These are phyloP conservation scores for Rhegmatorhina hoffmannsi DNA, from an alignment of 2,113 vertebrate species.

Conservation along the genomic window DNA sequence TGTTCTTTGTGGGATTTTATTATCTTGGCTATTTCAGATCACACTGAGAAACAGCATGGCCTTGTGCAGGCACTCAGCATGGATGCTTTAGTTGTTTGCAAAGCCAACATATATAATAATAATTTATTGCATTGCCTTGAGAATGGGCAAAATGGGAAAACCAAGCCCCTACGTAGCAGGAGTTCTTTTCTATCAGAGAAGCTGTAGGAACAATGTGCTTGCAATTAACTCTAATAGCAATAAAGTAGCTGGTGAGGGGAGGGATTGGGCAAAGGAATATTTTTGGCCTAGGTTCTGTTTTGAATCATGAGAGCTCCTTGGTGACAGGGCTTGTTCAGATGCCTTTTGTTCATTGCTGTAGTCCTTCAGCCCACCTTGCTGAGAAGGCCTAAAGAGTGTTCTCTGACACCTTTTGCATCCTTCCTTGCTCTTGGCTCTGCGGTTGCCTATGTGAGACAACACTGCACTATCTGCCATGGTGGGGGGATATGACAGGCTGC, in stretches of 20 bases:
- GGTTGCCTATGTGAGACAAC: not conserved
- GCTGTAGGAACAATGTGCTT: not conserved
- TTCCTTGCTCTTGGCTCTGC: not conserved
- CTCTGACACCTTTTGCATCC: not conserved
- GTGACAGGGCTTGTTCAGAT: not conserved
- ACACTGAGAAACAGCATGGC: constrained; percentile 1
- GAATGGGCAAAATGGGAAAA: constrained; percentile 1
- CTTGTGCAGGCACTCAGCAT: not conserved
- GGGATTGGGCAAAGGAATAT: not conserved
- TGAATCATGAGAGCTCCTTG: not conserved
- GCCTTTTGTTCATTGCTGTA: not conserved
- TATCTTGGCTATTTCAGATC: constrained; percentile 27
- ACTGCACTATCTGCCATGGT: not conserved
- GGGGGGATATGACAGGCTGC: not conserved
- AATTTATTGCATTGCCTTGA: constrained; percentile 10
- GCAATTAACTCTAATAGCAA: not conserved
- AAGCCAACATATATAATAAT: constrained; percentile 4
- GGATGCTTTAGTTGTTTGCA: constrained; percentile 4
- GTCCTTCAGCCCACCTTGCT: not conserved
- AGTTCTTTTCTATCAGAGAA: not conserved
- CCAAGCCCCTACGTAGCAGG: not conserved
- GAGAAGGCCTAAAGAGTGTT: not conserved
- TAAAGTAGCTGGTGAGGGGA: not conserved
- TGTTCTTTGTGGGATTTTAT: constrained; percentile 35
- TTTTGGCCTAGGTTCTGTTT: not conserved